Evolutionary conservation across 2,888 invertebrate species (phyloP).

Genomic region (Patella ulyssiponensis): DNA sequence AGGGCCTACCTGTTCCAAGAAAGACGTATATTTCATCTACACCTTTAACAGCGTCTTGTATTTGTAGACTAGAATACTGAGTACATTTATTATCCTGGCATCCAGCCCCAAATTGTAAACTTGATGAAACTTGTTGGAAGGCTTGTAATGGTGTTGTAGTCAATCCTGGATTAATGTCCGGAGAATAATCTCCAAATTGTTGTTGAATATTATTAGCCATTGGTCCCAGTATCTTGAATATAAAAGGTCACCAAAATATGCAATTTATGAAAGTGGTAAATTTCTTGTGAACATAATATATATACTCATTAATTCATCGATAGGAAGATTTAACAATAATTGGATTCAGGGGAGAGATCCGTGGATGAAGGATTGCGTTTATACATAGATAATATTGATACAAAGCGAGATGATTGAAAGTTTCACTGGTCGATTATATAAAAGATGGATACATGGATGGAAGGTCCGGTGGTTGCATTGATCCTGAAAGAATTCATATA

Average conservation of each 20-base stretch:
- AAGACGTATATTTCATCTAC: conserved; percentile 60
- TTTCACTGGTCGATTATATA: no score
- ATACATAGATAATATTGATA: no score
- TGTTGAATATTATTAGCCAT: conserved; percentile 61
- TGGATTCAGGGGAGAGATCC: no score
- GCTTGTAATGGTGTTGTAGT: conserved; percentile 55
- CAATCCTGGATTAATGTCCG: conserved; percentile 45
- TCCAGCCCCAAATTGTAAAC: conserved; percentile 51
- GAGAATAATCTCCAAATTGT: conserved; percentile 64
- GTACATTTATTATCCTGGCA: conserved; percentile 53
- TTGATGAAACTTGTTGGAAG: conserved; percentile 41
- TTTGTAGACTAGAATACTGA: conserved; percentile 43
- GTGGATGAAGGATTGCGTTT: no score
- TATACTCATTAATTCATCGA: no score
- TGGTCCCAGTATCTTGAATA: conserved; percentile 65
- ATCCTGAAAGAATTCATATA: no score
- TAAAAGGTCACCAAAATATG: neutral
- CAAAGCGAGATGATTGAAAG: no score
- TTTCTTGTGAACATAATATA: no score
- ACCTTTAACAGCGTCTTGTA: conserved; percentile 46
- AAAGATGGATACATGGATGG: no score
- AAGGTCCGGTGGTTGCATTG: no score
- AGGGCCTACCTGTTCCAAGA: conserved; percentile 65
- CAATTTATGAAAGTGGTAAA: no score
- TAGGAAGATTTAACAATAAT: no score